These are phyloP conservation scores for Drosophila littoralis DNA, from an alignment of 1,140 invertebrate species.

Conservation along the genomic window DNA sequence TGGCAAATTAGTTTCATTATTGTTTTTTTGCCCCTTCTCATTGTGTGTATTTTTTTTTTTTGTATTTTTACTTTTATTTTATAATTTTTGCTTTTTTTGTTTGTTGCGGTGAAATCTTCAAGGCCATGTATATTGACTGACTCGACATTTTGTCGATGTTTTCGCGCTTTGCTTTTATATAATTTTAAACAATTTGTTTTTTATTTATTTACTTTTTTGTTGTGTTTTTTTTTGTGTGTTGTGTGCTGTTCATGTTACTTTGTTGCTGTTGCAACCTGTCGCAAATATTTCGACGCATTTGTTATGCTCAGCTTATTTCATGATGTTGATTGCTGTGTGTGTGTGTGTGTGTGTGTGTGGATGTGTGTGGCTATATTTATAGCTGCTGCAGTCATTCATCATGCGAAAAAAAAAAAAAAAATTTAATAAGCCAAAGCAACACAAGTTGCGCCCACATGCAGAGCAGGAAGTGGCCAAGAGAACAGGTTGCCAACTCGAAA, in stretches of 20 bases:
- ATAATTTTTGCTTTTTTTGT: slow-evolving; percentile 14
- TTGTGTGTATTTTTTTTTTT: slow-evolving; percentile 66
- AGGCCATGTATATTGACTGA: slow-evolving; percentile 74
- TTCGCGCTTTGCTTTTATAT: slow-evolving; percentile 69
- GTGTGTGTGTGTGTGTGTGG: slow-evolving; percentile 25
- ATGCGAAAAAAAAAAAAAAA: slow-evolving; percentile 29
- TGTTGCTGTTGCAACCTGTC: slow-evolving; percentile 75
- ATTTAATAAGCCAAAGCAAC: slow-evolving; percentile 51
- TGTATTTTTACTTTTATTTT: slow-evolving; percentile 58
- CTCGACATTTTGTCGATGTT: slow-evolving; percentile 63
- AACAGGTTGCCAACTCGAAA: slow-evolving; percentile 31
- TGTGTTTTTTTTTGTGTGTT: slow-evolving; percentile 24
- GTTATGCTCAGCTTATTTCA: slow-evolving; percentile 81
- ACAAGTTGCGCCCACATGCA: slow-evolving; percentile 64
- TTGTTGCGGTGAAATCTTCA: slow-evolving; percentile 75
- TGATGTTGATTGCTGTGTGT: slow-evolving; percentile 60
- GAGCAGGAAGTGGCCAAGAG: slow-evolving; percentile 69
- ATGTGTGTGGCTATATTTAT: slow-evolving; percentile 63
- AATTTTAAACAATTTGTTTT: slow-evolving; percentile 54
- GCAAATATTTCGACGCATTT: slow-evolving; percentile 81
- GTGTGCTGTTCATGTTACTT: slow-evolving; percentile 16
- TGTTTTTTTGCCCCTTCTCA: slow-evolving; percentile 27
- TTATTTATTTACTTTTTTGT: slow-evolving; percentile 24
- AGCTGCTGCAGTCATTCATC: slow-evolving; percentile 79
- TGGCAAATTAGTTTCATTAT: slow-evolving; percentile 78